Evolutionary conservation across 2,888 invertebrate genomes (phyloP), one percentile per base, ranked within the genome.

Genomic region (Agonopterix arenella): DNA sequence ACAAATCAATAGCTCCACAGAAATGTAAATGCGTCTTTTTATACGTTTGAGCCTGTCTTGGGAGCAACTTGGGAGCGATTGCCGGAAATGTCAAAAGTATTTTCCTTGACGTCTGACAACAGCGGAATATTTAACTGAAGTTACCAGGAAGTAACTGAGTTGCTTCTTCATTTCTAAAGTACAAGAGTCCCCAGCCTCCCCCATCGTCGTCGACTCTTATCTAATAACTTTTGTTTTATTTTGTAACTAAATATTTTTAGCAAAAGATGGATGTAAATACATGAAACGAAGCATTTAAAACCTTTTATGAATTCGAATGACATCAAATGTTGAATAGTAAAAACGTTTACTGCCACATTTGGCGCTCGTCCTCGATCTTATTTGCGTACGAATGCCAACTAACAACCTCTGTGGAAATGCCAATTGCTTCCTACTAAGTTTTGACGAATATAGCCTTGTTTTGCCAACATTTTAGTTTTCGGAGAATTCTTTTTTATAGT

Each of bases 261-360:
- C 4, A 18, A 18, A 18, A 18, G 18, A 2, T 18, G 2, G 2
- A 18, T 18, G 4, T 18, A 18, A 18, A 18, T 18, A 18, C 28
- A 5, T 28, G 28, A 28, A 28, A 28, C 5, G 7, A 18, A 3
- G 4, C 18, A 18, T 18, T 18, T 18, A 18, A 18, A 2, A 18
- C 28, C 28, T 28, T 28, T 28, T 28, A 28, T 28, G 28, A 28
- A 28, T 28, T 28, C 28, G 28, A 28, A 28, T 28, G 18, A 53
- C 54, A 62, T 28, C 28, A 28, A 28, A 28, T 28, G 28, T 28
- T 28, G 28, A 28, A 28, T 28, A 28, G 28, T 28, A 28, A 28
- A 28, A 28, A 28, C 64, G 66, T 69, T 68, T 75, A 77, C 69
- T 57, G 52, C 60, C 59, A 58, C 68, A 76, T 79, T 79, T 79